A percentile compares a stretch with the other conserved stretches of the same genome.
Conservation (phyloP, 2,797 vertebrate species). For the Peromyscus nudipes region DNA sequence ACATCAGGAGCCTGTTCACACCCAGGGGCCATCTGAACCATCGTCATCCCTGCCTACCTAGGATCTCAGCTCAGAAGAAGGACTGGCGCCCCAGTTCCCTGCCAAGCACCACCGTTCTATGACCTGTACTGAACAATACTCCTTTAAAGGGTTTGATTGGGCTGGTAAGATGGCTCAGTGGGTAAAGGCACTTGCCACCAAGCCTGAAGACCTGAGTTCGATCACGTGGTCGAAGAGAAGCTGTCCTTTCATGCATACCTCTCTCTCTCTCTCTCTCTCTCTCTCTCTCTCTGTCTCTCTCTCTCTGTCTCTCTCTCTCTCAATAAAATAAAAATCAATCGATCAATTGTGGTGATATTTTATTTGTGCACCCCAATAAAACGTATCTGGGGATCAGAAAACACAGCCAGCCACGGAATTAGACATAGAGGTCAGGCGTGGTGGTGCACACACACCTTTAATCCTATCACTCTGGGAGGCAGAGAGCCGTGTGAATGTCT, state of each 20-base stretch:
- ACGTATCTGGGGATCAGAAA: too few relatives aligned
- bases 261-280: neutral
- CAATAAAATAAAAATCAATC: neutral
- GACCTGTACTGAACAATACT: too few relatives aligned
- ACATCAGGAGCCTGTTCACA: neutral
- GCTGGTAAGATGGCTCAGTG: neutral
- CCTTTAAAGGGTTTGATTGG: neutral
- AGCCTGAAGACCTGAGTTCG: neutral
- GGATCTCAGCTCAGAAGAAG: neutral
- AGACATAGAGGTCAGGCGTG: too few relatives aligned
- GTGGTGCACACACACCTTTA: too few relatives aligned
- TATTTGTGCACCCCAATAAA: too few relatives aligned
- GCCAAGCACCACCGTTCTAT: neutral
- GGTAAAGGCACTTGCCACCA: neutral
- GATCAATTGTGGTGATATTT: neutral
- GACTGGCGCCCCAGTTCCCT: neutral
- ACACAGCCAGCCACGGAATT: too few relatives aligned
- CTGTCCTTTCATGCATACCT: neutral
- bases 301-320: too few relatives aligned
- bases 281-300: too few relatives aligned
- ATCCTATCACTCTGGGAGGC: too few relatives aligned
- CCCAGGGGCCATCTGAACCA: neutral
- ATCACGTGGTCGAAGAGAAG: neutral
- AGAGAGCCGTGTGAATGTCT: too few relatives aligned
- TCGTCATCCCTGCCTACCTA: accelerated